Evolutionary conservation across 2,113 vertebrate species (phyloP), one percentile per base, ranked within the genome.

Genomic region (Mixornis gularis): DNA sequence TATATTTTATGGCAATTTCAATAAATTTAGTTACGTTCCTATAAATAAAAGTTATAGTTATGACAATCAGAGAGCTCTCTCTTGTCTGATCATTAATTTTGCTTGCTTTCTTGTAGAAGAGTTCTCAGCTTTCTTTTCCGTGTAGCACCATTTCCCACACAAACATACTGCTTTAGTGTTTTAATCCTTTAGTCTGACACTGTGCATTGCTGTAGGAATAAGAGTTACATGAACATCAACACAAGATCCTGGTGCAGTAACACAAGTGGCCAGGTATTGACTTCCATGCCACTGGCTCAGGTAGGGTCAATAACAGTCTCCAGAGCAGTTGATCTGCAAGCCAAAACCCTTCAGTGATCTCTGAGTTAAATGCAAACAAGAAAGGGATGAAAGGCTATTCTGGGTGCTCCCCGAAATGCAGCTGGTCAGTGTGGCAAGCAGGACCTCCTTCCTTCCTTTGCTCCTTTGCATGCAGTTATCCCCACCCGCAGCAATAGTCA

Each of bases 1-100:
- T 55, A 27, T n/a, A 70, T 87, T 80, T 93, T 80, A 83, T 20
- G 17, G 48, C n/a, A 48, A 85, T 90, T 85, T 92, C 68, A 92
- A 3, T 87, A 79, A 60, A 8, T 72, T 68, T 70, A 60, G 59
- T 62, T 93, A 51, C 7, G 1, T 66, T 55, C 49, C 79, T 91
- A 56, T 58, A 72, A 87, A 64, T 58, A 79, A 85, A 68, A 53
- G 27, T 13, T 44, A 58, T 8, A 56, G 19, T 76, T 85, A 55
- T 19, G 65, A 53, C 16, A 79, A 24, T 26, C 52, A 51, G 30
- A 81, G 44, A 88, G 46, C 24, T 49, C 30, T 79, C 24, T 55
- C 13, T 77, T 65, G 13, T 66, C 63, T 74, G 48, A 21, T 41
- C 52, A 56, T 81, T 84, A 84, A 78, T 71, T 32, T 64, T 46